Percentiles rank a stretch among this genome's conserved stretches.
These are phyloP conservation scores for Eupleurogrammus muticus DNA, from an alignment of 2,797 vertebrate genomes.

Conservation along the genomic window DNA sequence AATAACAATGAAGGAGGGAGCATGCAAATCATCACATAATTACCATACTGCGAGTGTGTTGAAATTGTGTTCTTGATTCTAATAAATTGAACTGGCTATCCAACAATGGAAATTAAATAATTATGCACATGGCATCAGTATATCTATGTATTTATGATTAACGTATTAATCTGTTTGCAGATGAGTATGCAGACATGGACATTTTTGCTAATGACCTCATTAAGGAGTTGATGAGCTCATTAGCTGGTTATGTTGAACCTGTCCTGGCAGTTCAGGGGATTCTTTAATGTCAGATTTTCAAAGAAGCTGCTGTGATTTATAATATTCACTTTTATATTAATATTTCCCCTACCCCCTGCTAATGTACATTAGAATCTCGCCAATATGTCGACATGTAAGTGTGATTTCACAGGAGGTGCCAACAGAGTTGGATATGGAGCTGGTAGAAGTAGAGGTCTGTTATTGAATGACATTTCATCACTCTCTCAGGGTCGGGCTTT, in stretches of 20 bases:
- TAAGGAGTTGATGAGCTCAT: slow-evolving; percentile 20
- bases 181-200: slow-evolving; percentile 9
- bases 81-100: too few species aligned
- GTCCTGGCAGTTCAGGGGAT: not conserved
- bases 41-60: too few species aligned
- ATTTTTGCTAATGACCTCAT: slow-evolving; percentile 13
- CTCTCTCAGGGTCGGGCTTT: slow-evolving; percentile 21
- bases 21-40: too few species aligned
- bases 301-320: not conserved
- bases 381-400: slow-evolving; percentile 1
- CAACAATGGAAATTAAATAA: not conserved
- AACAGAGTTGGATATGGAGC: not conserved
- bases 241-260: not conserved
- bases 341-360: not conserved
- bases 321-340: not conserved
- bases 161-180: not conserved
- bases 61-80: too few species aligned
- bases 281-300: not conserved
- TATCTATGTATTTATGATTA: not conserved
- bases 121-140: not conserved
- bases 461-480: slow-evolving; percentile 36
- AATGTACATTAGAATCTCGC: not conserved
- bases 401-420: slow-evolving; percentile 25
- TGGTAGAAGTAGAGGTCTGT: not conserved
- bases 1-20: too few species aligned